Evolutionary conservation across 2,888 invertebrate species (phyloP).

Genomic region (Sphaerophoria taeniata): DNA sequence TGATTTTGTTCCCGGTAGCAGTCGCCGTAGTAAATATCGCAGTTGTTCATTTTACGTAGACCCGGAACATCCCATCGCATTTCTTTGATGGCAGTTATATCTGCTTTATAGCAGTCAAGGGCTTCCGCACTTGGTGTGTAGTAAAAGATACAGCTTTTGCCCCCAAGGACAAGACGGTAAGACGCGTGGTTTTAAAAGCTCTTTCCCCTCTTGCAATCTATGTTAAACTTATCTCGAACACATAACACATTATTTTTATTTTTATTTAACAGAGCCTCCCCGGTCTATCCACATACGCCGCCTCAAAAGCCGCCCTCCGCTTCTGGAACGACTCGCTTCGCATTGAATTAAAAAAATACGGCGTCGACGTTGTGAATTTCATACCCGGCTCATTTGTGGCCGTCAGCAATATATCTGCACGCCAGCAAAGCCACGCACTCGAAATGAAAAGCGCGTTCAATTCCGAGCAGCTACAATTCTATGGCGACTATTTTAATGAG

Average conservation of each 20-base stretch:
- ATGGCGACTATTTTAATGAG: constrained; percentile 87
- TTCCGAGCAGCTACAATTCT: constrained; percentile 86
- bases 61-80: no score
- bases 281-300: constrained; percentile 90
- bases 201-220: no score
- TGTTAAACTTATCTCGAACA: no score
- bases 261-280: constrained; percentile 84
- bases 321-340: constrained; percentile 90
- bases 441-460: constrained; percentile 87
- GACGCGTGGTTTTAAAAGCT: no score
- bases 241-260: neutral
- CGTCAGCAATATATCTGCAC: constrained; percentile 87
- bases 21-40: no score
- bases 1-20: no score
- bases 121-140: no score
- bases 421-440: constrained; percentile 85
- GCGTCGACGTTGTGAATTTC: constrained; percentile 88
- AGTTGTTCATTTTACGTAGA: no score
- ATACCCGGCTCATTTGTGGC: constrained; percentile 90
- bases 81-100: no score
- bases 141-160: no score
- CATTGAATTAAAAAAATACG: constrained; percentile 88
- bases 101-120: no score
- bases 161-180: no score
- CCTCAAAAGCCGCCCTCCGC: constrained; percentile 90